Evolutionary conservation across 2,797 vertebrate genomes (phyloP).

Genomic region (Picus viridis): DNA sequence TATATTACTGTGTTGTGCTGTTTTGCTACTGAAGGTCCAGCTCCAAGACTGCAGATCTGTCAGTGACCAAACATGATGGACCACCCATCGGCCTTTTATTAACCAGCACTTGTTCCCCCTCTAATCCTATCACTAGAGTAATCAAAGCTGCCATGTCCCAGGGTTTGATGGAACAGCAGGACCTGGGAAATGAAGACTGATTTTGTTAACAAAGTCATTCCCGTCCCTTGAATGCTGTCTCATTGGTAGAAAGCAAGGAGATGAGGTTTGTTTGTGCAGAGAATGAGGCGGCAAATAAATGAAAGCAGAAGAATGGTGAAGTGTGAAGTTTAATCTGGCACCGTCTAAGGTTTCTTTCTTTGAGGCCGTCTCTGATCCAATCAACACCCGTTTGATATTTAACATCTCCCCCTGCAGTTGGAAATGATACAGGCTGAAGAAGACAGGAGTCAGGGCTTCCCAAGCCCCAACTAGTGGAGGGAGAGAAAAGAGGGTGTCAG

Average conservation of each 20-base stretch:
- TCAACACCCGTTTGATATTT: slow-evolving; percentile 70
- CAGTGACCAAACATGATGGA: slow-evolving; percentile 56
- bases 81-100: slow-evolving; percentile 74
- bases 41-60: slow-evolving; percentile 37
- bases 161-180: slow-evolving; percentile 64
- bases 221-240: slow-evolving; percentile 58
- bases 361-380: slow-evolving; percentile 47
- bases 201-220: slow-evolving; percentile 74
- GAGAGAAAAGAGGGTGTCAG: not conserved
- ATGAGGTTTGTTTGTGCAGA: slow-evolving; percentile 71
- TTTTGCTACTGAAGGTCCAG: slow-evolving; percentile 30
- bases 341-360: slow-evolving; percentile 47
- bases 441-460: not conserved
- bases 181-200: slow-evolving; percentile 73
- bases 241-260: slow-evolving; percentile 49
- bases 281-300: slow-evolving; percentile 59
- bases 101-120: slow-evolving; percentile 69
- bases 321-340: slow-evolving; percentile 72
- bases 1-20: not conserved
- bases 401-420: slow-evolving; percentile 69
- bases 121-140: slow-evolving; percentile 71
- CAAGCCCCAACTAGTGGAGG: not conserved
- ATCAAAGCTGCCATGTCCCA: slow-evolving; percentile 63
- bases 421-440: slow-evolving; percentile 26
- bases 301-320: slow-evolving; percentile 63